Conservation (phyloP, 2,888 invertebrate species). For the Steinernema hermaphroditum region DNA sequence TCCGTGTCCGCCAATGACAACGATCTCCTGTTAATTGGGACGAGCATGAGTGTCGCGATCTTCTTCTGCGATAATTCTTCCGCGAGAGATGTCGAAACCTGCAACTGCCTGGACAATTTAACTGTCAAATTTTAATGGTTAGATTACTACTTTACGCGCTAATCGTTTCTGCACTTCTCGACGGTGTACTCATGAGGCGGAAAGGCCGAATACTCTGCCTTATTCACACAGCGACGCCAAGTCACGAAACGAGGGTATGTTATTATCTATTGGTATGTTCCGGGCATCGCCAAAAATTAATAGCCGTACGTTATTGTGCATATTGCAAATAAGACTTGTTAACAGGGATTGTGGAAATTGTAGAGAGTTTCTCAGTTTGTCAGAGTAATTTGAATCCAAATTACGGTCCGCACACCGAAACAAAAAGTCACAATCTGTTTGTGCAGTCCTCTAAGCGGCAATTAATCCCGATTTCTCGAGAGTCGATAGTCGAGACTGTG, state of each 20-base stretch:
- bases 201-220: conserved; percentile 49
- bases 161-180: not conserved
- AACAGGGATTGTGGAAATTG: too few relatives aligned
- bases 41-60: not conserved
- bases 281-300: too few relatives aligned
- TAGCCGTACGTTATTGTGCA: too few relatives aligned
- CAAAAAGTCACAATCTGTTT: too few relatives aligned
- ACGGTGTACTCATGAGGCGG: not conserved
- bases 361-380: too few relatives aligned
- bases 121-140: not conserved
- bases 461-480: too few relatives aligned
- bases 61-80: not conserved
- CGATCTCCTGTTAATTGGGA: conserved; percentile 16
- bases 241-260: conserved; percentile 52
- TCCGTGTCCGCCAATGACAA: conserved; percentile 1
- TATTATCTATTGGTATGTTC: not conserved
- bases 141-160: not conserved
- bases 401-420: too few relatives aligned
- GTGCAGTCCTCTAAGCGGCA: too few relatives aligned
- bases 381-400: not conserved
- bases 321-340: too few relatives aligned
- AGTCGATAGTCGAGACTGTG: too few relatives aligned
- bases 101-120: not conserved
- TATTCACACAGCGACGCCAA: conserved; percentile 56
- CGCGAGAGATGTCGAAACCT: not conserved